A percentile compares a stretch with the other conserved stretches of the same genome.
Conservation (phyloP, 2,797 vertebrate genomes). For the Acipenser ruthenus region DNA sequence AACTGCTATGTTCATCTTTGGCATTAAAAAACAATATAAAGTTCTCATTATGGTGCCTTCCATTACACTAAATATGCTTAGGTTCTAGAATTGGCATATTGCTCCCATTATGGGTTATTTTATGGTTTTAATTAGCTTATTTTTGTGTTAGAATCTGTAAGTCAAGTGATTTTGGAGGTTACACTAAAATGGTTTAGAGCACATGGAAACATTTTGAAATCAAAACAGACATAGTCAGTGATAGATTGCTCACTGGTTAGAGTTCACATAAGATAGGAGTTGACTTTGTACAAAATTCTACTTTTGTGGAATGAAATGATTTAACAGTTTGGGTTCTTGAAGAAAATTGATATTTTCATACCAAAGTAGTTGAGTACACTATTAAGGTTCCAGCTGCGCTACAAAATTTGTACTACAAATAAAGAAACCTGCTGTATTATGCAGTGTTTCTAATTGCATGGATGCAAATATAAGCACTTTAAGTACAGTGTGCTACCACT, state of each 20-base stretch:
- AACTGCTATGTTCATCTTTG: no score
- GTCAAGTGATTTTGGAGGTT: slow-evolving; percentile 26
- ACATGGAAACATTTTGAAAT: slow-evolving; percentile 61
- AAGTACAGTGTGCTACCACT: no score
- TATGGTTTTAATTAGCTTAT: slow-evolving; percentile 40
- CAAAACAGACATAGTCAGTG: slow-evolving; percentile 50
- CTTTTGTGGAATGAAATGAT: not conserved
- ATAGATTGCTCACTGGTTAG: slow-evolving; percentile 50
- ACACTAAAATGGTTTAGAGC: slow-evolving; percentile 33
- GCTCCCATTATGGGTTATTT: slow-evolving; percentile 47
- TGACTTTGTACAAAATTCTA: slow-evolving; percentile 16
- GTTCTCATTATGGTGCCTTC: no score
- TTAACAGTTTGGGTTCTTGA: no score
- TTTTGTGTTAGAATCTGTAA: slow-evolving; percentile 15
- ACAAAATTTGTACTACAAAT: no score
- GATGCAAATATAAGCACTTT: no score
- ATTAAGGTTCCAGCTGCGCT: no score
- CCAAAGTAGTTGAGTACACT: no score
- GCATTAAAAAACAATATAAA: no score
- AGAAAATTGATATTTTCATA: no score
- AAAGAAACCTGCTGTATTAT: no score
- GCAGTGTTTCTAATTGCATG: no score
- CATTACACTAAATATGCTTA: not conserved
- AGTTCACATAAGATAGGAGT: slow-evolving; percentile 30
- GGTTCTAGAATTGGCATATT: slow-evolving; percentile 33